Evolutionary conservation across 2,797 vertebrate genomes (phyloP), one percentile per base, ranked within the genome.

Genomic region (Pangasius sanitwongsei): DNA sequence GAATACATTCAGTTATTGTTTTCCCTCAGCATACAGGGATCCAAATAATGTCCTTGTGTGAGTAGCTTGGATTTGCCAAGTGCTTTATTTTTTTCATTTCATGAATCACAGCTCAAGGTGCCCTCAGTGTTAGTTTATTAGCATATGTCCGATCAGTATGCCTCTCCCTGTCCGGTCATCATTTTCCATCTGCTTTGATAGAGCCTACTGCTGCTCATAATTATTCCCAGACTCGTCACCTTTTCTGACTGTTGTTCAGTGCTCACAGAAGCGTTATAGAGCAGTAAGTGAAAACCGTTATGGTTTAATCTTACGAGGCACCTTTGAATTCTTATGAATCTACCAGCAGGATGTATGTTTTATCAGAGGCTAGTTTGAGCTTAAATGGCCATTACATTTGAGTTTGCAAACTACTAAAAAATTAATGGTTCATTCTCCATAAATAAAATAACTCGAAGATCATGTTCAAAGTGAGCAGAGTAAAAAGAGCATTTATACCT

Each of bases 1-100:
- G 95, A 95, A 95, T 94, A 92, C 90, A 93, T 94, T 87, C 86
- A 91, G 91, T 91, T 86, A 87, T 90, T 93, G 90, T 89, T 92
- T 88, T 93, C 92, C 92, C 41, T 67, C 18, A 25, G 8, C 69
- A 44, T 75, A 72, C 72, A 84, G 67, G 11, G 63, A 74, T 89
- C 55, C 74, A 57, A 87, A 81, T 88, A 84, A 86, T 61, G 25
- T 44, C 67, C 37, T 18, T 53, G 70, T 72, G 28, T 6, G 55
- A 81, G 57, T 50, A 25, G 72, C 50, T 75, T 55, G 67, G 69
- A 41, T 86, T 72, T 83, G 44, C 53, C 70, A 44, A 37, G 23
- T 75, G 85, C 67, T 65, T 55, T 13, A 13, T 75, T 16, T 48
- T 48, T 82, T 85, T 31, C 23, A 34, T 90, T 74, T 72, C 69